Evolutionary conservation across 2,888 invertebrate genomes (phyloP).

Genomic region (Sinodicranocentrus sp.): DNA sequence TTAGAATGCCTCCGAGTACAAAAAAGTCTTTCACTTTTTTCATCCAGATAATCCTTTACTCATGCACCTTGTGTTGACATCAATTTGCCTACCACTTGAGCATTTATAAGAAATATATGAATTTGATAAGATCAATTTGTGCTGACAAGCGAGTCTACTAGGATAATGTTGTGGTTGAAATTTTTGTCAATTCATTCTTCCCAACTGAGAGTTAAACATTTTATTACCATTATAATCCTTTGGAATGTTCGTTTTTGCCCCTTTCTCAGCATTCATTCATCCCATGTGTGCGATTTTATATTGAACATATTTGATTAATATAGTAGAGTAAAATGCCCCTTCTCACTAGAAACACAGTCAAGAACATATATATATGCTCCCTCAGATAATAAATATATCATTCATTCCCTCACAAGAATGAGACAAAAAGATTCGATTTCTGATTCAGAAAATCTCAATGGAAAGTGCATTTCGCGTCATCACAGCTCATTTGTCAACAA

Average conservation of each 20-base stretch:
- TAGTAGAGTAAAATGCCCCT: not conserved
- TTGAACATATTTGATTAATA: no score
- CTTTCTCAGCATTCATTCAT: constrained; percentile 12
- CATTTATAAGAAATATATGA: not conserved
- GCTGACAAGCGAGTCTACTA: constrained; percentile 14
- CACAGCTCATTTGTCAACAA: constrained; percentile 29
- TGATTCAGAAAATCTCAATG: not conserved
- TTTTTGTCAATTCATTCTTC: constrained; percentile 27
- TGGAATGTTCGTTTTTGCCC: constrained; percentile 12
- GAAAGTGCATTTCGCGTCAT: constrained; percentile 24
- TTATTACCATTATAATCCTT: not conserved
- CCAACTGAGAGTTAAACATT: not conserved
- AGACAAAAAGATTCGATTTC: not conserved
- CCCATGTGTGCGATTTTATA: no score
- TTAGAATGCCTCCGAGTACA: no score
- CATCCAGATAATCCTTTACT: no score
- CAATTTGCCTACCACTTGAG: not conserved
- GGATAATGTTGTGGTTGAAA: constrained; percentile 6
- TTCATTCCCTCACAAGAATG: no score
- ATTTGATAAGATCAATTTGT: constrained; percentile 25
- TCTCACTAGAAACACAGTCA: not conserved
- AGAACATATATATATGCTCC: no score
- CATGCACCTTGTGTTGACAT: constrained; percentile 2
- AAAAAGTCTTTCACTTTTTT: no score
- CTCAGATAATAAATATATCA: no score